phyloP scores from a whole-genome alignment of 2,888 invertebrate species.

The Clunio marinus region DNA sequence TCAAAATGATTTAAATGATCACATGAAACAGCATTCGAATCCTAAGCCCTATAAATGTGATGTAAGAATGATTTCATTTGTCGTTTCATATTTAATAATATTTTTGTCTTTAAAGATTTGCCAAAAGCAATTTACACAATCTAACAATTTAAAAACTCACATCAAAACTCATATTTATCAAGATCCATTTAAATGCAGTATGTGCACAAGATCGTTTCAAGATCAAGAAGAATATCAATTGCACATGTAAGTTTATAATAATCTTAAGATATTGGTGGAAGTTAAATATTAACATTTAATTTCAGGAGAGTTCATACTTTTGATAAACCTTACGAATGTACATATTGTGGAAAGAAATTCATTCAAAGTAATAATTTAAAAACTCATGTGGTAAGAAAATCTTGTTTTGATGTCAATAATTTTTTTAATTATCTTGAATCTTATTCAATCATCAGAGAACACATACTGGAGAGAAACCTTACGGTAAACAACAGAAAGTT shows the following conservation, averaged over 20 bases:
- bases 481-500: neutral
- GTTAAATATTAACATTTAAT: no score
- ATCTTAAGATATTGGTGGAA: neutral
- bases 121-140: constrained; percentile 38
- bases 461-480: constrained; percentile 32
- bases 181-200: constrained; percentile 31
- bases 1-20: constrained; percentile 29
- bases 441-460: neutral
- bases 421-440: neutral
- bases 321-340: constrained; percentile 35
- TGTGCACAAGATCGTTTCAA: constrained; percentile 36
- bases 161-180: constrained; percentile 38
- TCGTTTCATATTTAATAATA: no score
- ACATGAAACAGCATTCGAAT: constrained; percentile 29
- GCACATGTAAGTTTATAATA: neutral
- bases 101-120: constrained; percentile 17
- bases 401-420: no score
- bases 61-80: constrained; percentile 17
- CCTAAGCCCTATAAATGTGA: constrained; percentile 37
- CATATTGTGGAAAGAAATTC: constrained; percentile 31
- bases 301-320: constrained; percentile 24
- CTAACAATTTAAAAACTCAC: constrained; percentile 37
- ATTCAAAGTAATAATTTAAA: constrained; percentile 35
- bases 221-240: constrained; percentile 31
- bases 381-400: constrained; percentile 26